A percentile compares a stretch with the other conserved stretches of the same genome.
Evolutionary conservation across 2,888 invertebrate species (phyloP).

Genomic region (Chouioia cunea): DNA sequence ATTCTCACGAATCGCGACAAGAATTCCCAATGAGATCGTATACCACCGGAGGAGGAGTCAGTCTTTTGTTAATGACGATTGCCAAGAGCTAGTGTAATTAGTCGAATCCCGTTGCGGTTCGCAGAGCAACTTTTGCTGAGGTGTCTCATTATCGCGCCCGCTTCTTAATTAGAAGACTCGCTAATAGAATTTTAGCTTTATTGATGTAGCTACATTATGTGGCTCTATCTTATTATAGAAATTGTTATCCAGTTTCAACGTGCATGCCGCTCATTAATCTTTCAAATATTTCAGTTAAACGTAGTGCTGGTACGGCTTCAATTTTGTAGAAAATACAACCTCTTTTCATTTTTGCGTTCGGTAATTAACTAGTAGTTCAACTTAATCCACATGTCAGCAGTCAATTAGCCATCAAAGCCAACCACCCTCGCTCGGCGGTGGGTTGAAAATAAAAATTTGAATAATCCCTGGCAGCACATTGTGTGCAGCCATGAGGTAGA

Average conservation of each 20-base stretch:
- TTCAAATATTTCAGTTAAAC: too few relatives aligned
- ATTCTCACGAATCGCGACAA: constrained; percentile 42
- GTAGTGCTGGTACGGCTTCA: too few relatives aligned
- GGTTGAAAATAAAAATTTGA: constrained; percentile 56
- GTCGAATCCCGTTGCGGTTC: constrained; percentile 23
- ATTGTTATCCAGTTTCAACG: too few relatives aligned
- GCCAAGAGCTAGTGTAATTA: constrained; percentile 36
- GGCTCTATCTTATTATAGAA: too few relatives aligned
- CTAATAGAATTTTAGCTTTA: constrained; percentile 28
- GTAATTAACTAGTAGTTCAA: neutral
- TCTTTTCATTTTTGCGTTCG: neutral
- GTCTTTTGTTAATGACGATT: constrained; percentile 44
- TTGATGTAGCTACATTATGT: too few relatives aligned
- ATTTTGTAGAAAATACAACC: too few relatives aligned
- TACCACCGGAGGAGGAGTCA: constrained; percentile 6
- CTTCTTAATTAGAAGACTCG: constrained; percentile 38
- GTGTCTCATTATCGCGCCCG: constrained; percentile 30
- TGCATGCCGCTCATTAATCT: too few relatives aligned
- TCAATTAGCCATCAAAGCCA: constrained; percentile 25
- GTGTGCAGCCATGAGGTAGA: neutral
- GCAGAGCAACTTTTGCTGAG: constrained; percentile 20
- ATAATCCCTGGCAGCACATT: constrained; percentile 51
- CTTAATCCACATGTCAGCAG: neutral
- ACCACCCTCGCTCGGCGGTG: too few relatives aligned
- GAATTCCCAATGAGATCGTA: constrained; percentile 41